Evolutionary conservation across 2,797 vertebrate genomes (phyloP), one percentile per base, ranked within the genome.

Genomic region (Scleropages formosus): DNA sequence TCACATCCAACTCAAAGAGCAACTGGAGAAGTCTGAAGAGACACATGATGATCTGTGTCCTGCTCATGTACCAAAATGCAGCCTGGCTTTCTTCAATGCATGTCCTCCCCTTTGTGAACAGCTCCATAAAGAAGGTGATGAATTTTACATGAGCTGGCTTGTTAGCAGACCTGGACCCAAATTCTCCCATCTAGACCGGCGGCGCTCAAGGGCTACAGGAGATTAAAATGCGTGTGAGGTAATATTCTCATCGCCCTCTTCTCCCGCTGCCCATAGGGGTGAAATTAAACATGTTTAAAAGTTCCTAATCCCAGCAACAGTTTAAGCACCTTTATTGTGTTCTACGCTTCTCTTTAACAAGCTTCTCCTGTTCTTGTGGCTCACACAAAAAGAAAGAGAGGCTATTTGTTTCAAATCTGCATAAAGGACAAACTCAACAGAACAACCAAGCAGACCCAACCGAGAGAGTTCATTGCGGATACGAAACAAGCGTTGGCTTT

Each of bases 261-360:
- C 85, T 88, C 87, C 87, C 65, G 80, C 82, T 85, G 87, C 56
- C 84, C 79, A 86, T 82, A 86, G 83, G 87, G 81, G 90, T 88
- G 89, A 91, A 89, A 91, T 87, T 81, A 90, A 91, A 90, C 89
- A 89, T 85, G 86, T 89, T 89, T 80, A 79, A 67, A 85, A 88
- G 87, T 78, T 84, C 80, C 87, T 92, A 90, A 92, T 89, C 90
- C 88, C 77, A 84, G 88, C 84, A 84, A 82, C 86, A 85, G 81
- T 88, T 85, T 80, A 87, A 85, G 88, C 82, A 82, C 84, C 84
- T 85, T 53, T 73, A 85, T 88, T 91, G 91, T 89, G 74, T 15
- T 77, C 74, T 76, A 76, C 69, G 72, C 77, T 68, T 74, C 59
- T 56, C 72, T 56, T 53, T 51, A 46, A 70, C 13, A 74, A 66